Evolutionary conservation across 2,113 vertebrate species (phyloP), one percentile per base, ranked within the genome.

Genomic region (Apaloderma vittatum): DNA sequence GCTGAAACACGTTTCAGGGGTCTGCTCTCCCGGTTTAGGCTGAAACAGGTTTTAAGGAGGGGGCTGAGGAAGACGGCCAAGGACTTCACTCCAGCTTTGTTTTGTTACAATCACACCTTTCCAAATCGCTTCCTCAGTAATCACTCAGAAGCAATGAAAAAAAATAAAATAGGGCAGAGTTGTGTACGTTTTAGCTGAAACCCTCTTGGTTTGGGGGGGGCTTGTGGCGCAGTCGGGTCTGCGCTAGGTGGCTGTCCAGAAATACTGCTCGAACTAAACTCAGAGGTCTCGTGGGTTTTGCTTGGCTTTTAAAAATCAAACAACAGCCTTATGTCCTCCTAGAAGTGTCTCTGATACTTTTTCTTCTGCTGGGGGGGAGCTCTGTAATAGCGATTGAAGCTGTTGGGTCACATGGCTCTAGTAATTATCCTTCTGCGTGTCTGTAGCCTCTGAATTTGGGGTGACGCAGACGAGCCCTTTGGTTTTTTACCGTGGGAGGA

Each of bases 381-480:
- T 58, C 15, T 24, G 0, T 32, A 13, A 13, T 34, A 0, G 0
- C 32, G n/a, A 3, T 1, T 16, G 48, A 37, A 68, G 54, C 34
- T 46, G 3, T 17, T 57, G 18, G 29, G 11, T 58, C 36, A 20
- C 55, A 40, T 45, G 30, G 29, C 27, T 27, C 46, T 30, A 23
- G 65, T 22, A 66, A 32, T 7, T 14, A 45, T 23, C 36, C 26
- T 20, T 68, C 29, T 52, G 12, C 32, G 1, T 6, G 5, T 45
- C 74, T 58, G 1, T 14, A 30, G 19, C 21, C 37, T 70, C 57
- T 26, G 45, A 55, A 37, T 88, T 59, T 51, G 74, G 51, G 51
- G 65, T 59, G 82, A 43, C 22, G 43, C 57, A 20, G 15, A 24
- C 7, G 57, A 57, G 23, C n/a, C 36, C 16, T 10, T 52, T 22